These are phyloP conservation scores for Meles meles DNA, from an alignment of 2,113 vertebrate genomes.

Conservation along the genomic window DNA sequence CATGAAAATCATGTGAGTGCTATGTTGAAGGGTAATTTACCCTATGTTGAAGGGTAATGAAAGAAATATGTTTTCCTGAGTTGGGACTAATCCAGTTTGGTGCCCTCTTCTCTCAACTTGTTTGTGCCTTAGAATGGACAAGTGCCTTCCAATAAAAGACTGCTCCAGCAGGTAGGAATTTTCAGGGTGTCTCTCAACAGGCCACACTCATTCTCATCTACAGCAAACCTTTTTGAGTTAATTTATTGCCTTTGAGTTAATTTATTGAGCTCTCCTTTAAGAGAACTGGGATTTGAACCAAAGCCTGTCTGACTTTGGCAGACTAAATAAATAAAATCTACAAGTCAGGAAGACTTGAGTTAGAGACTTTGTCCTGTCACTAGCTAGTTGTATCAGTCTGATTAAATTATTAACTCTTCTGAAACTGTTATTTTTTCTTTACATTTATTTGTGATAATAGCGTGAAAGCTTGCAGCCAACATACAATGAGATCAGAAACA, in stretches of 20 bases:
- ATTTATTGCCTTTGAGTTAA: conserved; percentile 30
- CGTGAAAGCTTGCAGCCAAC: background rate
- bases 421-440: background rate
- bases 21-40: background rate
- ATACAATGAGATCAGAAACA: background rate
- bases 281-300: background rate
- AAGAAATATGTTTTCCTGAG: background rate
- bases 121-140: background rate
- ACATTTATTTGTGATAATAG: background rate
- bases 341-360: background rate
- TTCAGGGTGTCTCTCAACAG: background rate
- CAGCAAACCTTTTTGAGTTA: background rate
- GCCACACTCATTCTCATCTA: background rate
- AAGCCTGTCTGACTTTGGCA: background rate
- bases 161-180: background rate
- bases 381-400: background rate
- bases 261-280: background rate
- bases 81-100: background rate
- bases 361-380: background rate
- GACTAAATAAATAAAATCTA: background rate
- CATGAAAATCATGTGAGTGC: background rate
- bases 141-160: background rate
- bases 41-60: background rate
- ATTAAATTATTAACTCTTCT: background rate
- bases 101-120: background rate